Percentiles rank a stretch among this genome's conserved stretches.
Conservation (phyloP, 2,888 invertebrate species). For the Lepidonotus clava region DNA sequence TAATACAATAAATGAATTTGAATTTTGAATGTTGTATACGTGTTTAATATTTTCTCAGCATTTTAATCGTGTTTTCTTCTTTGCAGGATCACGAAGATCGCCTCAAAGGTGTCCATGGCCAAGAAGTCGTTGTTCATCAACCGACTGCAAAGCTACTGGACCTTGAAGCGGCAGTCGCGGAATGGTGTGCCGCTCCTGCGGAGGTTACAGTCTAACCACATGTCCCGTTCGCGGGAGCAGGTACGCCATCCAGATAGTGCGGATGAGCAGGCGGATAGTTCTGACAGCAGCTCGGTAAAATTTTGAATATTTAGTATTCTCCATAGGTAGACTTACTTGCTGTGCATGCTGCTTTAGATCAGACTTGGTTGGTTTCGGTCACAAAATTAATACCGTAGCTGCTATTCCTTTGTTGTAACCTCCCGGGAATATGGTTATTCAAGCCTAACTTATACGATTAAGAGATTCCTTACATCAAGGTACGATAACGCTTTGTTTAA, state of each 20-base stretch:
- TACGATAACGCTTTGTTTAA: background rate
- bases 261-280: slow-evolving; percentile 26
- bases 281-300: slow-evolving; percentile 47
- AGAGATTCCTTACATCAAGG: background rate
- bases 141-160: slow-evolving; percentile 97
- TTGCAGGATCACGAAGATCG: slow-evolving; percentile 90
- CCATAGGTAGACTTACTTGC: slow-evolving; percentile 51
- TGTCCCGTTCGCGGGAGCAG: slow-evolving; percentile 69
- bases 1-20: too few relatives aligned
- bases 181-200: slow-evolving; percentile 97
- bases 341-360: slow-evolving; percentile 52
- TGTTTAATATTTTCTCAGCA: too few relatives aligned
- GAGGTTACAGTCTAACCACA: slow-evolving; percentile 85
- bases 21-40: too few relatives aligned
- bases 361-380: slow-evolving; percentile 46
- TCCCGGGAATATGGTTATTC: background rate
- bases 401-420: background rate
- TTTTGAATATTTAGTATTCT: slow-evolving; percentile 43
- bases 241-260: slow-evolving; percentile 45
- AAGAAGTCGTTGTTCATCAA: slow-evolving; percentile 91
- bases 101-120: slow-evolving; percentile 86
- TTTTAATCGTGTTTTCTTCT: background rate
- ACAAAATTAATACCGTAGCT: slow-evolving; percentile 48
- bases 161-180: slow-evolving; percentile 94
- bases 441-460: slow-evolving; percentile 14